A percentile compares a stretch with the other conserved stretches of the same genome.
These are phyloP conservation scores for Napeogenes sylphis DNA, from an alignment of 2,888 invertebrate species.

Conservation along the genomic window DNA sequence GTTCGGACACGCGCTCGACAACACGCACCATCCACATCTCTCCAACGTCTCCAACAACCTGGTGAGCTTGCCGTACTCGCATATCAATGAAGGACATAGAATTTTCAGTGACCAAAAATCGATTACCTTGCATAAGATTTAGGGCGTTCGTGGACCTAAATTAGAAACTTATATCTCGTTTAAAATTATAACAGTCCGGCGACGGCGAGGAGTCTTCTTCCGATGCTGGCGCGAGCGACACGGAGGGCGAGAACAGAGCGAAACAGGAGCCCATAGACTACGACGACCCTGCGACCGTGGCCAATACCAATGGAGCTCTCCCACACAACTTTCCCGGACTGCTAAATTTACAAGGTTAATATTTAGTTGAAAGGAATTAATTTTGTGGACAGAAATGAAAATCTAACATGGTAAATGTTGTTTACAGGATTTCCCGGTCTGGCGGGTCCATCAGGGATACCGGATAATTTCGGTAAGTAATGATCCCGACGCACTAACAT, in stretches of 20 bases:
- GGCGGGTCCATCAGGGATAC: constrained; percentile 92
- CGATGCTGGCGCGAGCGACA: constrained; percentile 87
- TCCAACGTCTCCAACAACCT: constrained; percentile 73
- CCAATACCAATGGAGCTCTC: constrained; percentile 80
- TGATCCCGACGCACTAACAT: constrained; percentile 40
- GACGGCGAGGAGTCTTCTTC: constrained; percentile 91
- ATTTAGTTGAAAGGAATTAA: neutral
- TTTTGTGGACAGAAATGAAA: neutral
- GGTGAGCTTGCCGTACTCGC: constrained; percentile 40
- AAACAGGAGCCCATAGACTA: constrained; percentile 87
- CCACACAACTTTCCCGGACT: constrained; percentile 88
- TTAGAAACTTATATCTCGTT: neutral
- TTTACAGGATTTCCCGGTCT: constrained; percentile 82
- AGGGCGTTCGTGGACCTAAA: too few species aligned
- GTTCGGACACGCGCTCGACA: constrained; percentile 87
- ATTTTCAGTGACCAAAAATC: too few species aligned
- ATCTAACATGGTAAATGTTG: constrained; percentile 7
- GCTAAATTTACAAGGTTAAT: constrained; percentile 86
- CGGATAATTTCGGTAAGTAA: constrained; percentile 89
- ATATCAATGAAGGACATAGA: too few species aligned
- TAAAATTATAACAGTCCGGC: constrained; percentile 38
- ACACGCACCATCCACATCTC: constrained; percentile 80
- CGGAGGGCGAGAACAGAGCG: constrained; percentile 79
- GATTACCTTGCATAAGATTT: too few species aligned
- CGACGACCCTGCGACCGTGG: constrained; percentile 81